phyloP scores from a whole-genome alignment of 1,140 invertebrate genomes.

The Druon quercuslanigerum region DNA sequence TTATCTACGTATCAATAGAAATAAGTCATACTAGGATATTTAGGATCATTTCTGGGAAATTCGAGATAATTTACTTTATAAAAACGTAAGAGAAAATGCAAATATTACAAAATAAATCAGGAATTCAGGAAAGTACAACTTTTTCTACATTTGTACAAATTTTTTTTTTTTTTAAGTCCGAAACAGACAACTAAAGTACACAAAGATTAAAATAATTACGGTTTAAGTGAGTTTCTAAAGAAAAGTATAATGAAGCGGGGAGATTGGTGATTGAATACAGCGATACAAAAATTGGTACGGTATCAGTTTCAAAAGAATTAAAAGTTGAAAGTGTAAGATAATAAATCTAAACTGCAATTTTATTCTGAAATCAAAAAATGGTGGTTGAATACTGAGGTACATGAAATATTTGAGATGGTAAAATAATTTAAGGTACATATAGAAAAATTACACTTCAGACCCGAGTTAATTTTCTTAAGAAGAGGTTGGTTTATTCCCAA shows the following conservation, averaged over 20 bases:
- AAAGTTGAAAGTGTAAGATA: neutral
- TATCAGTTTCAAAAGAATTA: neutral
- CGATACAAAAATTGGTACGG: no score
- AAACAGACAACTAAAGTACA: no score
- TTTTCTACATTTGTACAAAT: no score
- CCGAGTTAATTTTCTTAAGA: neutral
- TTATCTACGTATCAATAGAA: constrained; percentile 60
- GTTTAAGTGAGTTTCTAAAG: no score
- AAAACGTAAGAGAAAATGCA: neutral
- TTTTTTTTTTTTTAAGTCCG: no score
- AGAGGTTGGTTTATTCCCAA: constrained; percentile 3
- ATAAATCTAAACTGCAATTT: neutral
- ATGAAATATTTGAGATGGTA: no score
- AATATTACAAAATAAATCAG: no score
- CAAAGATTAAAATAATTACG: no score
- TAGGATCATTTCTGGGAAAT: neutral
- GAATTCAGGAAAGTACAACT: no score
- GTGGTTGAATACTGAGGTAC: neutral
- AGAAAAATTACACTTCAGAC: neutral
- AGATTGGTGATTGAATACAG: no score
- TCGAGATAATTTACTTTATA: neutral
- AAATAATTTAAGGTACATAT: neutral
- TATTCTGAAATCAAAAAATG: neutral
- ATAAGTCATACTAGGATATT: constrained; percentile 25
- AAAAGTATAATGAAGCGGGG: no score